Evolutionary conservation across 2,888 invertebrate species (phyloP), one percentile per base, ranked within the genome.

Genomic region (Micoletzkya japonica): DNA sequence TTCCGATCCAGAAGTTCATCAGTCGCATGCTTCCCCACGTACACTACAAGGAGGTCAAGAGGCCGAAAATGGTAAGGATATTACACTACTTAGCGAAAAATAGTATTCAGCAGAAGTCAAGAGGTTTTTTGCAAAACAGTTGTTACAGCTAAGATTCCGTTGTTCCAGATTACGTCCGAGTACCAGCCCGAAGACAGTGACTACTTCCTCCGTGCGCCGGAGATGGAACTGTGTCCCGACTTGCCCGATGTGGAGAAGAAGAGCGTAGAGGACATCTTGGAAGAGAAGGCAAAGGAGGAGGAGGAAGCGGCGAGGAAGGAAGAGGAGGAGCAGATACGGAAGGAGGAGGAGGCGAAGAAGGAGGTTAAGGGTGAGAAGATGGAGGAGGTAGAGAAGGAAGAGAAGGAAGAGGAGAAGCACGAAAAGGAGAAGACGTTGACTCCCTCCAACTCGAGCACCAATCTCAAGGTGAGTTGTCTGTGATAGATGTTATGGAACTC

Each of bases 201-300:
- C 61, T 26, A 72, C 26, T 74, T 73, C 73, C 60, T 74, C 56
- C 26, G 56, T 32, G 34, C 58, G 3, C 44, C 72, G 2, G 49
- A 17, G 36, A 66, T 72, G 60, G 72, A 72, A 10, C 4, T 7
- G 17, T 58, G 49, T 10, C 54, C 54, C 17, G 69, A 71, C 17
- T 39, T 49, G 10, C 71, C 63, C 6, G 20, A 24, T n/a, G 30
- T 59, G 4, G n/a, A 20, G 30, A 54, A 69, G 39, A 58, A 37
- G 37, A 54, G 4, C 17, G 39, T 37, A 60, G 28, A 60, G 17
- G 24, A 20, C 44, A 10, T 14, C 44, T 44, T 44, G 44, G 44
- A 28, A 17, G 39, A 59, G 59, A 6, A 7, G 59, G 56, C 26
- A 17, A 20, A 26, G 30, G 26, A 26, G 4, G 17, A 56, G 56